Conservation (phyloP, 2,888 invertebrate genomes). For the Harpagoxenus sublaevis region DNA sequence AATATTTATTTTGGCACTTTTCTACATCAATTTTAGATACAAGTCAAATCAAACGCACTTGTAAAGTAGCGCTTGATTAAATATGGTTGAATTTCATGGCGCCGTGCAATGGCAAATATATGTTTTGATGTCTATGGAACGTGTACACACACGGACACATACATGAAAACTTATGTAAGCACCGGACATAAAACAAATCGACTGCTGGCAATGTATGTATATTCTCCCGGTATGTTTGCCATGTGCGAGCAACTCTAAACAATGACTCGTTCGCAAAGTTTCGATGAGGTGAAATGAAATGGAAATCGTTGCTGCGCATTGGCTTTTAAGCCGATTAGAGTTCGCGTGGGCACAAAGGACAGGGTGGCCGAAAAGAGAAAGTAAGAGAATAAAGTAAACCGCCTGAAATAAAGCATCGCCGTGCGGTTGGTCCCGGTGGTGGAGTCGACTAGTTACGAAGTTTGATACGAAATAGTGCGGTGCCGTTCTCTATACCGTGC, state of each 20-base stretch:
- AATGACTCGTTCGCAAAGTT: slow-evolving; percentile 39
- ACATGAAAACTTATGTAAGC: slow-evolving; percentile 36
- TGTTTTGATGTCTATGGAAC: not conserved
- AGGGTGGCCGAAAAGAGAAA: not conserved
- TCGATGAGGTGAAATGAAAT: slow-evolving; percentile 47
- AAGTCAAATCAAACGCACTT: slow-evolving; percentile 5
- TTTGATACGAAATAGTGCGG: slow-evolving; percentile 18
- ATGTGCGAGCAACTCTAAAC: slow-evolving; percentile 38
- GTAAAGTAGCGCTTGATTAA: slow-evolving; percentile 11
- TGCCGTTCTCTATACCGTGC: not conserved
- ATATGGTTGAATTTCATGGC: not conserved
- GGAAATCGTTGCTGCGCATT: slow-evolving; percentile 42
- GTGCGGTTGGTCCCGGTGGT: not conserved
- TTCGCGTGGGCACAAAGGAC: not conserved
- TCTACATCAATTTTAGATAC: not conserved
- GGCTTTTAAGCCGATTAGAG: slow-evolving; percentile 52
- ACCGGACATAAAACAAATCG: slow-evolving; percentile 34
- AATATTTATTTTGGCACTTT: not conserved
- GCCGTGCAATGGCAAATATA: slow-evolving; percentile 9
- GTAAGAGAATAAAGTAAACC: not conserved
- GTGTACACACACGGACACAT: not conserved
- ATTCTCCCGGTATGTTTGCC: slow-evolving; percentile 22
- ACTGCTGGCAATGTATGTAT: slow-evolving; percentile 11
- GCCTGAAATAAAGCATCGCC: slow-evolving; percentile 40
- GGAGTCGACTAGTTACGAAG: not conserved